Evolutionary conservation across 2,113 vertebrate genomes (phyloP).

Genomic region (Acinonyx jubatus): DNA sequence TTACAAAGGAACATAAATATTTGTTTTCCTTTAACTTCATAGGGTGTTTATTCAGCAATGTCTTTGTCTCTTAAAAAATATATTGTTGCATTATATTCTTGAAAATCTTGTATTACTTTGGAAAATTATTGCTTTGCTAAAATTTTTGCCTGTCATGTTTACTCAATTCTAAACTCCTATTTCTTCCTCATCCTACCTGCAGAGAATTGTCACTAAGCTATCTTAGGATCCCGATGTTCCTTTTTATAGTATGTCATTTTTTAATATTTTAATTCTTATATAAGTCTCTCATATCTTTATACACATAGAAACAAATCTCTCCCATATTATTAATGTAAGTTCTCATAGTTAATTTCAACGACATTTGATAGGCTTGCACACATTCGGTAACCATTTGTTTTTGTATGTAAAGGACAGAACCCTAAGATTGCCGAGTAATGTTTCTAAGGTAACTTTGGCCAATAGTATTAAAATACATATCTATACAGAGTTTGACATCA

Average conservation of each 20-base stretch:
- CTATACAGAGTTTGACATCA: not conserved
- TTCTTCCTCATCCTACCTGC: not conserved
- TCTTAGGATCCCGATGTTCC: not conserved
- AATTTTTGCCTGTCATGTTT: not conserved
- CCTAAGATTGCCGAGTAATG: not conserved
- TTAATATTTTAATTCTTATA: not conserved
- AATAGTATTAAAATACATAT: not conserved
- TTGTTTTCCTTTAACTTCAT: conserved; percentile 45
- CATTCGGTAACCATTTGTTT: not conserved
- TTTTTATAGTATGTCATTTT: not conserved
- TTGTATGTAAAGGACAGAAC: not conserved
- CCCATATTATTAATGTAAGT: not conserved
- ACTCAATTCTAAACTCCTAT: not conserved
- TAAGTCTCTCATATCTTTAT: not conserved
- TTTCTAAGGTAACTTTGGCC: not conserved
- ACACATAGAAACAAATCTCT: not conserved
- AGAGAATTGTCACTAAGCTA: not conserved
- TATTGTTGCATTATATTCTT: not conserved
- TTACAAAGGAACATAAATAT: not conserved
- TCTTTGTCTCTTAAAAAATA: conserved; percentile 19
- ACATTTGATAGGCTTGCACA: not conserved
- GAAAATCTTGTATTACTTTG: not conserved
- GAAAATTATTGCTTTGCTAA: not conserved
- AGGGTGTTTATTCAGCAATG: not conserved
- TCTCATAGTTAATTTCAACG: not conserved